These are phyloP conservation scores for Drosophila tristis DNA, from an alignment of 1,140 invertebrate genomes.

Conservation along the genomic window DNA sequence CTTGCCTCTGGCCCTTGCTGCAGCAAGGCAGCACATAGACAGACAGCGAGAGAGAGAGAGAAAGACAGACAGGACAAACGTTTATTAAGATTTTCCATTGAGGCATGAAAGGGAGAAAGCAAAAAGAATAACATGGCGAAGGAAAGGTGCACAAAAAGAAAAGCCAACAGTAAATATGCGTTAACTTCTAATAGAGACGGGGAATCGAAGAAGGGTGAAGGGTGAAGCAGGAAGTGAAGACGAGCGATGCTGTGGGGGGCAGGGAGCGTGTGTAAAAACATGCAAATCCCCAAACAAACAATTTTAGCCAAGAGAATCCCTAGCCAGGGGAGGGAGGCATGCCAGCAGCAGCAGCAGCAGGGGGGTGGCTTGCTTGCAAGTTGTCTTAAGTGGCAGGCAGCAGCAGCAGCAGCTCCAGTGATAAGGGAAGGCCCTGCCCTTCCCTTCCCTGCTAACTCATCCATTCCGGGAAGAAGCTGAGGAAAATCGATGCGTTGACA, in stretches of 20 bases:
- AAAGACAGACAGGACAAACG: slow-evolving; percentile 57
- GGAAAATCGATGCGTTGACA: slow-evolving; percentile 73
- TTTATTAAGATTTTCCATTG: slow-evolving; percentile 78
- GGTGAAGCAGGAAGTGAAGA: background rate
- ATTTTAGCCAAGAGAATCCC: slow-evolving; percentile 56
- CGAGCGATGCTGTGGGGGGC: background rate
- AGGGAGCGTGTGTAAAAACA: slow-evolving; percentile 63
- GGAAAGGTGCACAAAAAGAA: slow-evolving; percentile 66
- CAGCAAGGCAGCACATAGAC: slow-evolving; percentile 17
- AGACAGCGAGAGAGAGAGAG: slow-evolving; percentile 46
- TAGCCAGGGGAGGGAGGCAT: slow-evolving; percentile 34
- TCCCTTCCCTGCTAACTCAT: too few relatives aligned
- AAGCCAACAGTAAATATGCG: slow-evolving; percentile 79
- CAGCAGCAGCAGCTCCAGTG: background rate
- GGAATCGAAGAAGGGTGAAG: slow-evolving; percentile 6
- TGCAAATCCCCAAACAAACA: slow-evolving; percentile 82
- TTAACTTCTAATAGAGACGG: slow-evolving; percentile 72
- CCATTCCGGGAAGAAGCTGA: background rate
- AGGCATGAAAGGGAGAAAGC: slow-evolving; percentile 51
- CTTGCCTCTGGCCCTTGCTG: background rate
- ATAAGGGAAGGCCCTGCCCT: slow-evolving; percentile 17
- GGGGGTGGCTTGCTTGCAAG: slow-evolving; percentile 16
- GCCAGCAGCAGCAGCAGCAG: slow-evolving; percentile 16
- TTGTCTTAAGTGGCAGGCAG: slow-evolving; percentile 45
- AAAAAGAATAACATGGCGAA: slow-evolving; percentile 21